A percentile compares a stretch with the other conserved stretches of the same genome.
phyloP scores from a whole-genome alignment of 2,113 vertebrate genomes.

The Dryoscopus gambensis region DNA sequence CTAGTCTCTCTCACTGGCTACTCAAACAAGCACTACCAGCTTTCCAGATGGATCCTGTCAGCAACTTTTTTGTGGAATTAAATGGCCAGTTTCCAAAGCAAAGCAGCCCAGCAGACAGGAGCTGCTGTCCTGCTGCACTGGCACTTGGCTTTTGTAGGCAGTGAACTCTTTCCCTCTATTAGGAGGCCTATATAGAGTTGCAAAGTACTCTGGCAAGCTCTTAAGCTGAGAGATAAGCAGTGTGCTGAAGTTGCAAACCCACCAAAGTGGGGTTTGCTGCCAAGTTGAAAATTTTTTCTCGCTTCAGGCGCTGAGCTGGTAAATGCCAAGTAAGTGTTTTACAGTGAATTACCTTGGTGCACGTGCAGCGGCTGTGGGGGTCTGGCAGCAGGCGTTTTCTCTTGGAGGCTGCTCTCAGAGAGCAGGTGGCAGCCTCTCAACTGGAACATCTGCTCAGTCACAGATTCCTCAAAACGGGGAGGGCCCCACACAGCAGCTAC shows the following conservation, averaged over 20 bases:
- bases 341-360: background rate
- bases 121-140: background rate
- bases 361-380: background rate
- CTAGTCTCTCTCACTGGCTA: background rate
- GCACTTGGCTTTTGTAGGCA: background rate
- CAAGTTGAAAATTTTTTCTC: background rate
- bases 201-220: background rate
- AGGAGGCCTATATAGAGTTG: background rate
- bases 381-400: background rate
- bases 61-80: background rate
- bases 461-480: rapidly evolving
- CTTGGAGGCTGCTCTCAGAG: background rate
- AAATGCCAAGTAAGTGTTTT: background rate
- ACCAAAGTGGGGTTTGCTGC: background rate
- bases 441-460: background rate
- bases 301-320: background rate
- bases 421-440: background rate
- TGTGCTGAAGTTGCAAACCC: constrained; percentile 17
- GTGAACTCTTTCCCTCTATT: background rate
- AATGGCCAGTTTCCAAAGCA: background rate
- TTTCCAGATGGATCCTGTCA: constrained; percentile 38
- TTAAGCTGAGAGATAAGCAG: background rate
- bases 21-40: background rate
- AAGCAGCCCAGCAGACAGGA: background rate
- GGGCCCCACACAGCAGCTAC: background rate